Evolutionary conservation across 2,113 vertebrate genomes (phyloP).

Genomic region (Lota lota): DNA sequence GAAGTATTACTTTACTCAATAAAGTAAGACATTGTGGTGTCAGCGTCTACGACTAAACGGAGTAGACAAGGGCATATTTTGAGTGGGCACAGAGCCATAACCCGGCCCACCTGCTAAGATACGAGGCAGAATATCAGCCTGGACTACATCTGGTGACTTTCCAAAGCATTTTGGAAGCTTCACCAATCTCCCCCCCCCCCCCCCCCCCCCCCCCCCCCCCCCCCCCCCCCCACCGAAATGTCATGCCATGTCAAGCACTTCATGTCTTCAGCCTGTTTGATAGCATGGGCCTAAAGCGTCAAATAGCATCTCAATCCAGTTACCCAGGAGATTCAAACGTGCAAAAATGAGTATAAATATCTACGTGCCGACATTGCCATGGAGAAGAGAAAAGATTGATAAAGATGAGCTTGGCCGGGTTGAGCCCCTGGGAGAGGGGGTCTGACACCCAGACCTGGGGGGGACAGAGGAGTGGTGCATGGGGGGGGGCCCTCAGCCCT

Average conservation of each 20-base stretch:
- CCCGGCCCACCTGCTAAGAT: constrained; percentile 18
- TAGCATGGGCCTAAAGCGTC: too few species aligned
- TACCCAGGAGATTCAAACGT: too few species aligned
- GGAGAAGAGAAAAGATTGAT: constrained; percentile 20
- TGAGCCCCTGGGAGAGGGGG: too few species aligned
- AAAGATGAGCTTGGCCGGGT: constrained; percentile 2
- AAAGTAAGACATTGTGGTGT: too few species aligned
- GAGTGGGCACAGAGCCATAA: constrained; percentile 7
- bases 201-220: too few species aligned
- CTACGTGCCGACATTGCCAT: constrained; percentile 37
- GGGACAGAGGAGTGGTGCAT: constrained; percentile 42
- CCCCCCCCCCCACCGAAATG: too few species aligned
- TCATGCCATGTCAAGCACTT: constrained; percentile 35
- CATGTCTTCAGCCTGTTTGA: constrained; percentile 10
- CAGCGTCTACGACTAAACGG: not conserved
- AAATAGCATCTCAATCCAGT: too few species aligned
- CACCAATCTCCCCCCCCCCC: not conserved
- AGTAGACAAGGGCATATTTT: not conserved
- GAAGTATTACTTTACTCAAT: constrained; percentile 2
- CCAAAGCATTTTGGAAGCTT: constrained; percentile 49
- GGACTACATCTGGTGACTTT: constrained; percentile 39
- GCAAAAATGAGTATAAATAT: constrained; percentile 26
- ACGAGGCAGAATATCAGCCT: constrained; percentile 12
- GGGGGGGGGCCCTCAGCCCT: constrained; percentile 56
- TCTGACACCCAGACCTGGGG: constrained; percentile 23